These are phyloP conservation scores for Podarcis muralis DNA, from an alignment of 2,113 vertebrate genomes.

Conservation along the genomic window DNA sequence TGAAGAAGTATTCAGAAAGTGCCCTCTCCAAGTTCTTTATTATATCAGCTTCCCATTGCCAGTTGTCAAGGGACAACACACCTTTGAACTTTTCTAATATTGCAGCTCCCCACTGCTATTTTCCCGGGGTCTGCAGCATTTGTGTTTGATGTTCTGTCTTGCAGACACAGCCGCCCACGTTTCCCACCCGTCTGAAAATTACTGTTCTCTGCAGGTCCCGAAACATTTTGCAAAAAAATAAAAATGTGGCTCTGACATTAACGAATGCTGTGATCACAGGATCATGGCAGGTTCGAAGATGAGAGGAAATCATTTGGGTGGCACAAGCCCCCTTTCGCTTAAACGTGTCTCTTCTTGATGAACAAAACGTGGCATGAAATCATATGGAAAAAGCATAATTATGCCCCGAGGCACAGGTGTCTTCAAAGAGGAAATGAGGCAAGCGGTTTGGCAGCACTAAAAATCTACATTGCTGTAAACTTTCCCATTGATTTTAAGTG, in stretches of 20 bases:
- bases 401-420: slow-evolving; percentile 16
- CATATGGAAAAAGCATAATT: slow-evolving; percentile 38
- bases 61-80: background rate
- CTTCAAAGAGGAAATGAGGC: background rate
- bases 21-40: background rate
- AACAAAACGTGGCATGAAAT: slow-evolving; percentile 5
- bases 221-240: background rate
- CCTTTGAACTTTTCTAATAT: background rate
- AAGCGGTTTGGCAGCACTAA: slow-evolving; percentile 7
- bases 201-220: background rate
- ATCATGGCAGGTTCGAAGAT: slow-evolving; percentile 22
- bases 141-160: background rate
- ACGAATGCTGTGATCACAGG: background rate
- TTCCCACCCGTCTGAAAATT: background rate
- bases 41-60: background rate
- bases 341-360: slow-evolving; percentile 16
- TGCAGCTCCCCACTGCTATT: background rate
- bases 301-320: slow-evolving; percentile 23
- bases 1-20: background rate
- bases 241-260: background rate
- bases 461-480: background rate
- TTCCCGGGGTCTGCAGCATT: background rate
- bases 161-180: background rate
- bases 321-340: background rate
- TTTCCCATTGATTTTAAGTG: slow-evolving; percentile 18